phyloP scores from a whole-genome alignment of 2,888 invertebrate species.

The Zygothrica quintamaculata region DNA sequence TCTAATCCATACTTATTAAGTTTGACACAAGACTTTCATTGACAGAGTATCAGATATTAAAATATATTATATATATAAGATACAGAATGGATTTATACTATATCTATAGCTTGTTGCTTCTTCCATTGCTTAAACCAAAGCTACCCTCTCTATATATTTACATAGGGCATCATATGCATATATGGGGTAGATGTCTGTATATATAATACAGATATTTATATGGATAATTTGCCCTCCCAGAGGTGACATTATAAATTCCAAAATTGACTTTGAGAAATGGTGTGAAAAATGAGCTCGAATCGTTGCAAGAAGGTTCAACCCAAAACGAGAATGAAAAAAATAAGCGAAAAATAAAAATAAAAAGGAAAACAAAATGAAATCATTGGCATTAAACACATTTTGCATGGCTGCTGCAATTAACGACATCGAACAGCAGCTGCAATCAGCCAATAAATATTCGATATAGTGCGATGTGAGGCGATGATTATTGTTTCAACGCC shows the following conservation, averaged over 20 bases:
- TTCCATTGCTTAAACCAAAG: neutral
- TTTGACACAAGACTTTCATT: no score
- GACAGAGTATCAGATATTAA: no score
- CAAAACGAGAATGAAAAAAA: no score
- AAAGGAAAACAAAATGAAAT: no score
- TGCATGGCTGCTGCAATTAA: conserved; percentile 66
- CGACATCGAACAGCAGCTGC: conserved; percentile 61
- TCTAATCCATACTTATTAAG: no score
- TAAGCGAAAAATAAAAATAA: no score
- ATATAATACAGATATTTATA: no score
- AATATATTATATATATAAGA: no score
- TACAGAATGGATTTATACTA: neutral
- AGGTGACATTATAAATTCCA: conserved; percentile 61
- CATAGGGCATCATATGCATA: no score
- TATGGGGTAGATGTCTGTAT: no score
- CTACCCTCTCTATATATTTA: conserved; percentile 14
- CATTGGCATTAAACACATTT: conserved; percentile 43
- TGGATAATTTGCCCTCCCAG: conserved; percentile 58
- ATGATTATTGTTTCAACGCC: conserved; percentile 77
- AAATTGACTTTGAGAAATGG: conserved; percentile 72
- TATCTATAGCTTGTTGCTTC: neutral
- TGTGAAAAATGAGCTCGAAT: conserved; percentile 54
- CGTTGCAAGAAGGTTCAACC: conserved; percentile 3
- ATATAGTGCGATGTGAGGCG: conserved; percentile 45
- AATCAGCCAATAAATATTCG: conserved; percentile 62